These are phyloP conservation scores for Parauchenoglanis punctatus DNA, from an alignment of 2,797 vertebrate genomes.

Conservation along the genomic window DNA sequence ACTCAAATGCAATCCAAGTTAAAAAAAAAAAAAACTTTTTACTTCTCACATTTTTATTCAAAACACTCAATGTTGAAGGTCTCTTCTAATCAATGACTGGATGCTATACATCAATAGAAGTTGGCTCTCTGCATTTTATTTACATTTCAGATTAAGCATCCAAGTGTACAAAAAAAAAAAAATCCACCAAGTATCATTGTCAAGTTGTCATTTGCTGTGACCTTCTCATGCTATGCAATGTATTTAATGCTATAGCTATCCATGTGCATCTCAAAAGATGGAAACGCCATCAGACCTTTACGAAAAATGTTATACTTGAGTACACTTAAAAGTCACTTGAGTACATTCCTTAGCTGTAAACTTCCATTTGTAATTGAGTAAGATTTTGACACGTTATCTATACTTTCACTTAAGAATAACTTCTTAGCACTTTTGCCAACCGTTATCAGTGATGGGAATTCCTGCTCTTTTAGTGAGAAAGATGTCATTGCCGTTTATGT, in stretches of 20 bases:
- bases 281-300: background rate
- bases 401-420: background rate
- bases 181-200: background rate
- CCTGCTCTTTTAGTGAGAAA: background rate
- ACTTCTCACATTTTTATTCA: background rate
- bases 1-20: background rate
- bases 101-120: background rate
- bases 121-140: background rate
- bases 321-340: background rate
- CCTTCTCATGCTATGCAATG: background rate
- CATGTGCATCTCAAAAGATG: background rate
- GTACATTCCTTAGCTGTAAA: background rate
- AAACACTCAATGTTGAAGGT: background rate
- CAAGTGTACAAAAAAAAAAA: background rate
- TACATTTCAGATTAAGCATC: background rate
- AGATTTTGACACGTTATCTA: background rate
- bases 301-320: background rate
- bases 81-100: background rate
- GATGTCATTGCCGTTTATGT: too few species aligned
- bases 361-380: background rate
- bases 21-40: background rate
- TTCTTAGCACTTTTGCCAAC: background rate
- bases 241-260: background rate
- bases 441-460: background rate
- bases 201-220: background rate